Evolutionary conservation across 2,888 invertebrate species (phyloP).

Genomic region (Tipula lateralis): DNA sequence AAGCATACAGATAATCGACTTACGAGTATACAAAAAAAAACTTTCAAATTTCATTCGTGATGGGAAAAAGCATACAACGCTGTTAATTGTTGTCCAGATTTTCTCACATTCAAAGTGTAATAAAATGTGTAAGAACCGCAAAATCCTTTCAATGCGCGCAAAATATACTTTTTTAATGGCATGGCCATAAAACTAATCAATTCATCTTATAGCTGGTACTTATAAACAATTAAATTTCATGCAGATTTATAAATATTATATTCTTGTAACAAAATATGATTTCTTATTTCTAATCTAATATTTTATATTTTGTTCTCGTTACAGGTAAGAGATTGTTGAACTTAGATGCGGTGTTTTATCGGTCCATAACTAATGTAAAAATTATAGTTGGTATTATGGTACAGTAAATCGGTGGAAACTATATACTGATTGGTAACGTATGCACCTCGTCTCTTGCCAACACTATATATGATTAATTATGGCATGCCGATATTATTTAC

Average conservation of each 20-base stretch:
- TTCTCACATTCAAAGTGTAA: background rate
- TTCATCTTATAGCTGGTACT: background rate
- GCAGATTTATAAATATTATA: background rate
- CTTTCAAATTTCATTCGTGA: background rate
- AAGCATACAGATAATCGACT: background rate
- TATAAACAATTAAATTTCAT: background rate
- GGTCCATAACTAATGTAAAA: background rate
- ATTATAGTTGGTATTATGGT: background rate
- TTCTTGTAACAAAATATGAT: background rate
- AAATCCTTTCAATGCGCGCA: background rate
- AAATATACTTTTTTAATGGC: too few species aligned
- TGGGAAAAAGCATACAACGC: background rate
- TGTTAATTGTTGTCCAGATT: background rate
- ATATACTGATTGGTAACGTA: background rate
- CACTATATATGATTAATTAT: background rate
- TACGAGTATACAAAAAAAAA: too few species aligned
- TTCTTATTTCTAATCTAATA: background rate
- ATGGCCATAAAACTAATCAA: background rate
- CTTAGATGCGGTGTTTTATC: background rate
- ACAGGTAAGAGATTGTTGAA: conserved; percentile 7
- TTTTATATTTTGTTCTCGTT: background rate
- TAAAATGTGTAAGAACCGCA: background rate
- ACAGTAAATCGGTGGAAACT: background rate
- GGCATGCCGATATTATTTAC: background rate
- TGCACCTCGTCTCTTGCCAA: background rate